These are phyloP conservation scores for Chelonoidis abingdonii DNA, from an alignment of 2,113 vertebrate species.

Conservation along the genomic window DNA sequence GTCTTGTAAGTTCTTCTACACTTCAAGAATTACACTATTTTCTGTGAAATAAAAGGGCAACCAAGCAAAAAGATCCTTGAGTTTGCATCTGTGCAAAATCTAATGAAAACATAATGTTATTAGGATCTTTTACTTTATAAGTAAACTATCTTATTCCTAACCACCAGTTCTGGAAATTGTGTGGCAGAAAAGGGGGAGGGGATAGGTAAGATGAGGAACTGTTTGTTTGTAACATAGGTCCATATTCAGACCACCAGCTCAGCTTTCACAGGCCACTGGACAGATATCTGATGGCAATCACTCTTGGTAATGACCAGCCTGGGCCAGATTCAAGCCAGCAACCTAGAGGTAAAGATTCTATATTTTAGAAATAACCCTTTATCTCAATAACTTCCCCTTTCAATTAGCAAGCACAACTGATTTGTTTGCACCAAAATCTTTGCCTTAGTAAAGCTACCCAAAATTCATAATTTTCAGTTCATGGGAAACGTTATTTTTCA, in stretches of 20 bases:
- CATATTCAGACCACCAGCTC: neutral
- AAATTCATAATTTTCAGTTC: no score
- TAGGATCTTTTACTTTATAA: neutral
- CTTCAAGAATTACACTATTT: constrained; percentile 13
- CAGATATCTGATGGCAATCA: neutral
- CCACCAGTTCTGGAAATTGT: neutral
- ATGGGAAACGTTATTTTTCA: no score
- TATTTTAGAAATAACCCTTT: neutral
- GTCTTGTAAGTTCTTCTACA: neutral
- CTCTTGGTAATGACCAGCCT: neutral
- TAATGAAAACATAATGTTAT: neutral
- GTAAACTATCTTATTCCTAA: neutral
- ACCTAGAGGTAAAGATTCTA: neutral
- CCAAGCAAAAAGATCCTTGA: neutral
- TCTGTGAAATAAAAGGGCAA: constrained; percentile 5
- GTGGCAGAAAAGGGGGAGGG: neutral
- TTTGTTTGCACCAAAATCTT: neutral
- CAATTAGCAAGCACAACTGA: neutral
- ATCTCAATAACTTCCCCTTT: neutral
- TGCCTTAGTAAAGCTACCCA: no score
- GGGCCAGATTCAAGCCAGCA: neutral
- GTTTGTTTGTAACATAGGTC: neutral
- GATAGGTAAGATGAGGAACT: no score
- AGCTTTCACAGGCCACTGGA: neutral
- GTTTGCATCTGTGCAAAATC: neutral